A percentile compares a stretch with the other conserved stretches of the same genome.
phyloP scores from a whole-genome alignment of 2,888 invertebrate genomes.

The Microdon myrmicae region DNA sequence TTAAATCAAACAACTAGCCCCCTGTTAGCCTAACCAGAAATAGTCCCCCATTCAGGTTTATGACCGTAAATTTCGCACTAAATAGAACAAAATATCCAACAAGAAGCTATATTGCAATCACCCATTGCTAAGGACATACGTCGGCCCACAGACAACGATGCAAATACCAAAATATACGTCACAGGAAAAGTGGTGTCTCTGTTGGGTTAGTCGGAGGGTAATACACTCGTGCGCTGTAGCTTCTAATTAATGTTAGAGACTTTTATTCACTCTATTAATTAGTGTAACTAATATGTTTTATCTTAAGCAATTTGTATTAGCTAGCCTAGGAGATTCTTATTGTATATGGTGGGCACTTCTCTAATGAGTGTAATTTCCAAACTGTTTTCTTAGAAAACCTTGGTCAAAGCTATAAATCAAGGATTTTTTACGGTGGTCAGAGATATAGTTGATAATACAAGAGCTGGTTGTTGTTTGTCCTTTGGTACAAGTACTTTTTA shows the following conservation, averaged over 20 bases:
- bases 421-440: too few species aligned
- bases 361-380: too few species aligned
- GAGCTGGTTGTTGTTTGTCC: too few species aligned
- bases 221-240: slow-evolving; percentile 23
- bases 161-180: slow-evolving; percentile 27
- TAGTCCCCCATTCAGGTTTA: slow-evolving; percentile 28
- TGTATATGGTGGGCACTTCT: too few species aligned
- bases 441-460: too few species aligned
- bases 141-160: slow-evolving; percentile 21
- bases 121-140: not conserved
- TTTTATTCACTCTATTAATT: slow-evolving; percentile 45
- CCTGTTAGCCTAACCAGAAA: slow-evolving; percentile 34
- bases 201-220: too few species aligned
- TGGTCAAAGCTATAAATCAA: too few species aligned
- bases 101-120: not conserved
- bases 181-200: too few species aligned
- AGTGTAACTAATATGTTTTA: slow-evolving; percentile 42
- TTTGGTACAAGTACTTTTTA: too few species aligned
- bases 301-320: slow-evolving; percentile 44
- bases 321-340: too few species aligned
- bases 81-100: slow-evolving; percentile 34
- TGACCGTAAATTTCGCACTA: slow-evolving; percentile 37
- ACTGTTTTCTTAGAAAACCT: too few species aligned
- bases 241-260: slow-evolving; percentile 44
- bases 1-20: slow-evolving; percentile 49